Base-by-base conservation (phyloP, 2,888 invertebrate species). In the Drosophila cyrtoloma region DNA sequence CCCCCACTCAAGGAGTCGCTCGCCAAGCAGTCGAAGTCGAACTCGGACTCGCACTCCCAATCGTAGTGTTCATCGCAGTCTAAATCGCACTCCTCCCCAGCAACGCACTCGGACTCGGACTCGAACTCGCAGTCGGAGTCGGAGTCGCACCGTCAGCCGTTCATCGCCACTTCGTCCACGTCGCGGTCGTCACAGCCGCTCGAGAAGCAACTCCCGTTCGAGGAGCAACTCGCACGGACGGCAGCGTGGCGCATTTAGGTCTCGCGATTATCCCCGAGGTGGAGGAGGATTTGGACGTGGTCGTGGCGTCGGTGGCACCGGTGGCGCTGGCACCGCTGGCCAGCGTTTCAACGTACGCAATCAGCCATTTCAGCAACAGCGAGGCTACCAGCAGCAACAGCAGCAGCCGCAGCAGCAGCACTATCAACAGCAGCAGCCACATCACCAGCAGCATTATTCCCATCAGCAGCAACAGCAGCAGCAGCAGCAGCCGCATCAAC, bases 141-240 rank as follows among this genome's bases (percentile, higher is more conserved):
- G 71, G 22, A 77, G 72, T 35, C 78, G 77, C 3, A 81, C 81
- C 58, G 39, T 32, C 0, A 78, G 69, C 6, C 75, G 76, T 50
- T 76, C 77, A 5, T 77, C 81, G 26, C 77, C 42, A 9, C 39
- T 37, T 3, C 75, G 91, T 16, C 66, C 83, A 7, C 89, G 82
- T 14, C 42, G 30, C 51, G 76, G 86, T 14, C 84, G 86, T 19
- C 42, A 33, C 42, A 84, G 89, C 16, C 84, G 86, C 7, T 85
- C 84, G 0, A 90, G 71, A 32, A 88, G 88, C 1, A 85, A 77
- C 22, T 79, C 82, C 2, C 80, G 85, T 0, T 82, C 86, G 2
- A 77, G 86, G n/a, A 84, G 89, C 0, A 61, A 59, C 5, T 89
- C 91, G 7, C 70, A 64, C 19, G 62, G 70, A 4, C 83, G 77